Conservation (phyloP, 2,797 vertebrate genomes). For the Mionectes olivaceus region DNA sequence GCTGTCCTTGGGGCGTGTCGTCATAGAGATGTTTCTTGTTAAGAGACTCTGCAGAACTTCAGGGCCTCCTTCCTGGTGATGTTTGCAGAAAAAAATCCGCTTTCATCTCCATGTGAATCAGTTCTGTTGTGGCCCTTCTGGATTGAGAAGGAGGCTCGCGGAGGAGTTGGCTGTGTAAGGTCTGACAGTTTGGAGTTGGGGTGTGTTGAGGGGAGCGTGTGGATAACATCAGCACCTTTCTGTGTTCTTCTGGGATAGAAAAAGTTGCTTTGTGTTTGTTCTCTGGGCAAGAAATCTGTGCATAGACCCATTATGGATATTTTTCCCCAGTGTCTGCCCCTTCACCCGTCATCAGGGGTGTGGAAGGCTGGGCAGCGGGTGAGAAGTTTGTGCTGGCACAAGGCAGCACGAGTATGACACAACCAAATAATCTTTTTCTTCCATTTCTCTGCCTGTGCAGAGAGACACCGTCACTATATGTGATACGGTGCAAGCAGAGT, state of each 20-base stretch:
- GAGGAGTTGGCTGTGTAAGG: neutral
- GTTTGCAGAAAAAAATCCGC: neutral
- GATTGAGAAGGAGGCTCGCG: neutral
- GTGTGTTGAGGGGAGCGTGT: neutral
- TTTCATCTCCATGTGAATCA: neutral
- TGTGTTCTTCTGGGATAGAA: neutral
- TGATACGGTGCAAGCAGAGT: neutral
- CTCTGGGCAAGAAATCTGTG: neutral
- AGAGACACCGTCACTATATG: fast-evolving
- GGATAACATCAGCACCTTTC: neutral
- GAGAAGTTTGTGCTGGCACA: neutral
- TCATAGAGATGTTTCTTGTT: neutral
- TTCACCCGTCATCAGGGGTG: neutral
- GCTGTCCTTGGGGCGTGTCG: fast-evolving
- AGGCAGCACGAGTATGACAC: neutral
- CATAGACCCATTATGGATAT: neutral
- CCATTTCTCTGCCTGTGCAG: neutral
- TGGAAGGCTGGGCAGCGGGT: fast-evolving
- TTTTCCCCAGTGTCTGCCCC: neutral
- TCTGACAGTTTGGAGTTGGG: neutral
- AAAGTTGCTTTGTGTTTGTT: neutral
- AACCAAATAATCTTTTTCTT: neutral
- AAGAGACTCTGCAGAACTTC: neutral
- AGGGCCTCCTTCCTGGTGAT: neutral
- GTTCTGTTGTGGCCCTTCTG: neutral